phyloP scores from a whole-genome alignment of 53 echinoderm and acorn worm genomes.

The Mesocentrotus franciscanus region DNA sequence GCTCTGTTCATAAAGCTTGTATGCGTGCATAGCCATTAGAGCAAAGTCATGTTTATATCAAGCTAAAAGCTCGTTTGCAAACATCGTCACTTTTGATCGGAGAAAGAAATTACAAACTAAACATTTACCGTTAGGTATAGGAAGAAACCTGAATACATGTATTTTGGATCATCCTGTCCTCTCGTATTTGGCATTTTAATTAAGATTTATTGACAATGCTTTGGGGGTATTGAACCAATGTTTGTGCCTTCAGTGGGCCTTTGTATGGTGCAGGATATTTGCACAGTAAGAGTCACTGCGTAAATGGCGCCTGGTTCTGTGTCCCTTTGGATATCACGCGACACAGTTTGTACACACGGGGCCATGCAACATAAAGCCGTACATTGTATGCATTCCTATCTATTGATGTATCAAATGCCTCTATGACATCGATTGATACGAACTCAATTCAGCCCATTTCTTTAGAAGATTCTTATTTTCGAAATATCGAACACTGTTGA shows the following conservation, averaged over 20 bases:
- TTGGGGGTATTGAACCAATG: conserved; percentile 6
- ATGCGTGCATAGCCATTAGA: neutral
- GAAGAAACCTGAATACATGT: neutral
- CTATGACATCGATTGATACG: neutral
- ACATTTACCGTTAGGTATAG: conserved; percentile 6
- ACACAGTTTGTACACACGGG: neutral
- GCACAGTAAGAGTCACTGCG: conserved; percentile 4
- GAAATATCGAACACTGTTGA: neutral
- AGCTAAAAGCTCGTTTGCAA: neutral
- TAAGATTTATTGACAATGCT: conserved; percentile 46
- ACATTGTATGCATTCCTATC: neutral
- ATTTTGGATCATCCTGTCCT: neutral
- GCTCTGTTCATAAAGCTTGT: neutral
- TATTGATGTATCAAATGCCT: neutral
- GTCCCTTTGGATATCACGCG: neutral
- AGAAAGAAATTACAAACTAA: neutral
- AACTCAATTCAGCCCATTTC: neutral
- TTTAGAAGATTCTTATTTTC: neutral
- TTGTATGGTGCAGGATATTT: conserved; percentile 32
- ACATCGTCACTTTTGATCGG: neutral
- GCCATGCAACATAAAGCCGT: neutral
- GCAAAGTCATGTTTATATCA: neutral
- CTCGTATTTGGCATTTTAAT: conserved; percentile 34
- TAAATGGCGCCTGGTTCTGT: conserved; percentile 19
- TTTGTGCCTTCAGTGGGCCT: conserved; percentile 10